Evolutionary conservation across 1,140 invertebrate species (phyloP), one percentile per base, ranked within the genome.

Genomic region (Bicyclus anynana): DNA sequence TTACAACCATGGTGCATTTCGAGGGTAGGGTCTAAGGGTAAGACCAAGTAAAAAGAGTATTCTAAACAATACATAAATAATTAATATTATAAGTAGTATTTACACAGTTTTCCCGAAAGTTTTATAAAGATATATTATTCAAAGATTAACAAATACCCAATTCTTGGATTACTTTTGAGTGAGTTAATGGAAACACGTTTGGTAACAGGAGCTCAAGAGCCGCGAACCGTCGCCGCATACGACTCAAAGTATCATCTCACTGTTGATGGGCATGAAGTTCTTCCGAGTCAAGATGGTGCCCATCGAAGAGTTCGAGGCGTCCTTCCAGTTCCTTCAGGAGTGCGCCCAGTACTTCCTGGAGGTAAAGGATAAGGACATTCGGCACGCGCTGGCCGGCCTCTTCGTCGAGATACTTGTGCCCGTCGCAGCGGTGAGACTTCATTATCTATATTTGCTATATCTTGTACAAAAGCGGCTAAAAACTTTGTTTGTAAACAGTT

Each of bases 241-340:
- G 12, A 97, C 96, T 0, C 97, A 99, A 72, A 96, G 95, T 76
- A 99, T 99, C 58, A 99, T 99, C 63, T 98, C 97, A 23, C 90
- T 99, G 23, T 87, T 99, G 9, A 99, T 99, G 97, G 98, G 98
- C 53, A 99, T 99, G 96, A 99, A 99, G 90, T 99, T 99, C 89
- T 99, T 99, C 84, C 91, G 98, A 5, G 90, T 91, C 7, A 91
- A 90, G 77, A 99, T 99, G 97, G 98, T 98, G 44, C 98, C 98
- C 0, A 99, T 99, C 61, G 97, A 99, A 90, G 98, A 99, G 84
- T 99, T 99, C 89, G 98, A 99, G 87, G 97, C 97, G 0, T 98
- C 97, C 3, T 98, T 99, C 80, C 97, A 98, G 80, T 99, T 99
- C 79, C 94, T 99, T 90, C 97, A 99, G 87, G 98, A 99, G 80